Evolutionary conservation across 1,140 invertebrate species (phyloP).

Genomic region (Zaprionus kolodkinae): DNA sequence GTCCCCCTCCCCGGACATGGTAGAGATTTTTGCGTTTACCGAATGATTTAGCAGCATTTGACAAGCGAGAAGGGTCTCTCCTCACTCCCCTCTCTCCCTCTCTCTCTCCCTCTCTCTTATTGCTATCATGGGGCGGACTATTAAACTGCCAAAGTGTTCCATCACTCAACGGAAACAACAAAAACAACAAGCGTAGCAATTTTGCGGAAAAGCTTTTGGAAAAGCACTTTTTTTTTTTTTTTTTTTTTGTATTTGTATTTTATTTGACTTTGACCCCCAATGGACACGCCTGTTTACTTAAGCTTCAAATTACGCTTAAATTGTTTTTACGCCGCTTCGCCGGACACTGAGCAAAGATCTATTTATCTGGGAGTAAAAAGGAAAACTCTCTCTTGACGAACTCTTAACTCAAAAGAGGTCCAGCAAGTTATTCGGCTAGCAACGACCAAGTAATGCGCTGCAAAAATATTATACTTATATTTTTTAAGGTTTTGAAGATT

Average conservation of each 20-base stretch:
- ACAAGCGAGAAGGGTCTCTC: constrained; percentile 29
- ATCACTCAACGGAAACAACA: constrained; percentile 62
- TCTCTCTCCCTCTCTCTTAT: not conserved
- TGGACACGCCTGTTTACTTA: constrained; percentile 66
- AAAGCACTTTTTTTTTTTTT: not conserved
- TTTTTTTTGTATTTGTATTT: constrained; percentile 2
- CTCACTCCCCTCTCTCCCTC: no score
- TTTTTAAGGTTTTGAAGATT: not conserved
- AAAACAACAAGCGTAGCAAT: constrained; percentile 31
- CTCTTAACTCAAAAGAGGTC: constrained; percentile 22
- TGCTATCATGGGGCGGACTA: constrained; percentile 40
- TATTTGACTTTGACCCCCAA: constrained; percentile 24
- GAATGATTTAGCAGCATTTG: constrained; percentile 66
- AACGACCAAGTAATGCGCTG: constrained; percentile 2
- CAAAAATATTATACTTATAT: not conserved
- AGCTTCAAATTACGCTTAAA: constrained; percentile 80
- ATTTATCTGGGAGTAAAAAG: constrained; percentile 43
- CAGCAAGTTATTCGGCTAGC: not conserved
- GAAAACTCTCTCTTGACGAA: constrained; percentile 47
- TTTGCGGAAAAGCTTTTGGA: constrained; percentile 16
- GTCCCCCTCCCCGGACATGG: not conserved
- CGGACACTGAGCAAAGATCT: constrained; percentile 48
- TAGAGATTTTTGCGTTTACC: constrained; percentile 34
- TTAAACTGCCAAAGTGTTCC: constrained; percentile 72
- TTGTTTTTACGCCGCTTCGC: constrained; percentile 72